Evolutionary conservation across 2,888 invertebrate species (phyloP).

Genomic region (Pheosia tremula): DNA sequence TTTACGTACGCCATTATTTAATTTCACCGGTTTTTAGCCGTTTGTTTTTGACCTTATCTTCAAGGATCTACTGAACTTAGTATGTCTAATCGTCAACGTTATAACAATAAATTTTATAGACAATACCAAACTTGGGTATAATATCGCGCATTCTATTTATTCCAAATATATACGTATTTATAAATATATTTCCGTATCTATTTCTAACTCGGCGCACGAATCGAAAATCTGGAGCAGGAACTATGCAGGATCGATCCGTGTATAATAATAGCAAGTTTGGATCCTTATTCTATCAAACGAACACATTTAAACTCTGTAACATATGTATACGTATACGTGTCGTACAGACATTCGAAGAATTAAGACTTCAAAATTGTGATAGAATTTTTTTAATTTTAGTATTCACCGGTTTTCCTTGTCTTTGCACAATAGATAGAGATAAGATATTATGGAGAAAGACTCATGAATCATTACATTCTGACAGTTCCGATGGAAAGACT

Average conservation of each 20-base stretch:
- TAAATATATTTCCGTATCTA: slow-evolving; percentile 4
- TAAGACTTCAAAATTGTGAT: too few species aligned
- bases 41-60: too few species aligned
- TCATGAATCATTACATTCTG: neutral
- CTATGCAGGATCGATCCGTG: slow-evolving; percentile 1
- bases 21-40: too few species aligned
- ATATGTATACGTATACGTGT: neutral
- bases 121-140: neutral
- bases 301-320: neutral
- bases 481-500: neutral
- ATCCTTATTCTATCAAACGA: neutral
- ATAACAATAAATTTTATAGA: neutral
- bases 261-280: neutral
- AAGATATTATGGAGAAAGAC: neutral
- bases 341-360: neutral
- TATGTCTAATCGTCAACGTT: too few species aligned
- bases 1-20: too few species aligned
- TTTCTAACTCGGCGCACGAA: slow-evolving; percentile 4
- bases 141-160: neutral
- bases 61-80: too few species aligned
- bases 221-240: slow-evolving; percentile 5
- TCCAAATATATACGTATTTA: neutral
- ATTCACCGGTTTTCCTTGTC: neutral
- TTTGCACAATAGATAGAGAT: neutral
- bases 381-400: neutral